Evolutionary conservation across 2,113 vertebrate genomes (phyloP).

Genomic region (Oreocharis arfaki): DNA sequence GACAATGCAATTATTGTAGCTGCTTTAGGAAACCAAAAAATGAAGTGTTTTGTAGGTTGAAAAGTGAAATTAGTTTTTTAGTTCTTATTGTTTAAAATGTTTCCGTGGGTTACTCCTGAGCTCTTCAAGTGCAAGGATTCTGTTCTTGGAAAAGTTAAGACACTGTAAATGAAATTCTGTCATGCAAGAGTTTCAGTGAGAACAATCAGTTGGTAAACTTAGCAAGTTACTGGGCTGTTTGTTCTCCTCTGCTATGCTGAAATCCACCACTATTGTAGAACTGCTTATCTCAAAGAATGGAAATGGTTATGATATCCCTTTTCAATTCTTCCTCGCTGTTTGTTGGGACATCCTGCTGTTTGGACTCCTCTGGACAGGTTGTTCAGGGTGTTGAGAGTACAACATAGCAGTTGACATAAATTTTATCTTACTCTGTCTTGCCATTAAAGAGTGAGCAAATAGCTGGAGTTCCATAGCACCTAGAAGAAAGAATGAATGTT

Average conservation of each 20-base stretch:
- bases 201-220: background rate
- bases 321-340: background rate
- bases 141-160: background rate
- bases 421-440: background rate
- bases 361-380: background rate
- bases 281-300: background rate
- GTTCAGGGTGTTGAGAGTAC: background rate
- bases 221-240: background rate
- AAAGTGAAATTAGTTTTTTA: background rate
- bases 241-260: background rate
- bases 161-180: background rate
- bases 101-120: background rate
- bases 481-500: background rate
- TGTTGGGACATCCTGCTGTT: background rate
- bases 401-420: background rate
- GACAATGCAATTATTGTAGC: background rate
- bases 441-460: background rate
- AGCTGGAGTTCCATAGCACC: background rate
- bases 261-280: background rate
- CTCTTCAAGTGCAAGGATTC: background rate
- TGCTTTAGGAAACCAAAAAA: background rate
- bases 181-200: accelerated
- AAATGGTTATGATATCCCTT: background rate
- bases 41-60: background rate
- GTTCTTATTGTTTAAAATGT: background rate